phyloP scores from a whole-genome alignment of 1,140 invertebrate species.

The Sarcophaga peregrina region DNA sequence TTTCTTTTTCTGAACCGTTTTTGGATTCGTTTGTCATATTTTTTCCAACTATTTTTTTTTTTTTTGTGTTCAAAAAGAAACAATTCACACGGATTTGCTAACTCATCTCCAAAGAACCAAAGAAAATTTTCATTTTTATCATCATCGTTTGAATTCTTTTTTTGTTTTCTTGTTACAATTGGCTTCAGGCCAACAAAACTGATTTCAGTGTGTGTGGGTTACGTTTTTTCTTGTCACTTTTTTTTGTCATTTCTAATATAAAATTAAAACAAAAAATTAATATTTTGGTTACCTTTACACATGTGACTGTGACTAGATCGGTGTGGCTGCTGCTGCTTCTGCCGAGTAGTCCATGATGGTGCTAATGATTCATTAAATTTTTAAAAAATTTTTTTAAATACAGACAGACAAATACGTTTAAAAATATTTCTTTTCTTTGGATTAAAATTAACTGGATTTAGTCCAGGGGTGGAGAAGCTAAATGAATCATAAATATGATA shows the following conservation, averaged over 20 bases:
- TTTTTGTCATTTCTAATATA: no score
- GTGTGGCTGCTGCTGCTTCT: neutral
- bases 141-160: neutral
- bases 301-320: neutral
- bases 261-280: no score
- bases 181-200: neutral
- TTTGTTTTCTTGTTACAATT: neutral
- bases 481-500: no score
- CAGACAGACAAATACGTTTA: no score
- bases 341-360: neutral
- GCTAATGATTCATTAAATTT: neutral
- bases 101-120: constrained; percentile 3
- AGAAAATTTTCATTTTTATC: neutral
- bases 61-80: neutral
- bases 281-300: neutral
- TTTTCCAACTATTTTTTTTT: neutral
- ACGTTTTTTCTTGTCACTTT: no score
- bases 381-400: no score
- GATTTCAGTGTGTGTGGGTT: no score
- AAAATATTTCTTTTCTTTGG: no score
- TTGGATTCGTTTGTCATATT: neutral
- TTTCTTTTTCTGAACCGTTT: neutral
- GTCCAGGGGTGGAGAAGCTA: no score
- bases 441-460: no score
- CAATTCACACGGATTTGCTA: neutral